Conservation (phyloP, 1,140 invertebrate species). For the Rhynchophorus ferrugineus region DNA sequence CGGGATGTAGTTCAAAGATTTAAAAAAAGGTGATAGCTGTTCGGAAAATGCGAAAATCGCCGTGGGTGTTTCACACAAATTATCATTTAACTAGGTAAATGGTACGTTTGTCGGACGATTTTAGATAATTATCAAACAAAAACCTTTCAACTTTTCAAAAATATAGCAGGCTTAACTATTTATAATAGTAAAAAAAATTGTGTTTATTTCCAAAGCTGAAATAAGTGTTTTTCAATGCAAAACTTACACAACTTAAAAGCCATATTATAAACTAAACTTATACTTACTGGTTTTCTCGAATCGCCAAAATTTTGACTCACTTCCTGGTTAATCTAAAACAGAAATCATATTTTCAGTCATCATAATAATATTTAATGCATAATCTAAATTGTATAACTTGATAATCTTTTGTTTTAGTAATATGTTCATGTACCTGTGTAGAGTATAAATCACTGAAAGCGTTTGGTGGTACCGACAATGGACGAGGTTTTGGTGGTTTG, state of each 20-base stretch:
- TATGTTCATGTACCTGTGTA: slow-evolving; percentile 15
- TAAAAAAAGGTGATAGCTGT: no score
- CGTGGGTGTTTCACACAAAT: not conserved
- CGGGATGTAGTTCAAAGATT: not conserved
- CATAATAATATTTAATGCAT: not conserved
- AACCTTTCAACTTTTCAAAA: no score
- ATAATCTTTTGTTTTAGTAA: slow-evolving; percentile 3
- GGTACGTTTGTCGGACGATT: no score
- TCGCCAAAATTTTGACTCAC: slow-evolving; percentile 13
- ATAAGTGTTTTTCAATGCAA: no score
- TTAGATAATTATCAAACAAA: no score
- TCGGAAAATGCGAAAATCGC: no score
- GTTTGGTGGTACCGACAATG: slow-evolving; percentile 24
- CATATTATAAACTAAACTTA: not conserved
- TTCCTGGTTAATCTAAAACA: slow-evolving; percentile 22
- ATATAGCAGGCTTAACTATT: no score
- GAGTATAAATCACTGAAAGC: slow-evolving; percentile 14
- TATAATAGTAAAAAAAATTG: no score
- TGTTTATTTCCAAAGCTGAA: no score
- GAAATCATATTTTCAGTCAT: not conserved
- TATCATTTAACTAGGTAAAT: not conserved
- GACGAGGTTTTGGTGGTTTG: slow-evolving; percentile 25
- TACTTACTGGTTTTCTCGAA: slow-evolving; percentile 18
- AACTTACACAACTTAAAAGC: not conserved
- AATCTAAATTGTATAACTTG: slow-evolving; percentile 1